Evolutionary conservation across 2,888 invertebrate genomes (phyloP).

Genomic region (Pecten maximus): DNA sequence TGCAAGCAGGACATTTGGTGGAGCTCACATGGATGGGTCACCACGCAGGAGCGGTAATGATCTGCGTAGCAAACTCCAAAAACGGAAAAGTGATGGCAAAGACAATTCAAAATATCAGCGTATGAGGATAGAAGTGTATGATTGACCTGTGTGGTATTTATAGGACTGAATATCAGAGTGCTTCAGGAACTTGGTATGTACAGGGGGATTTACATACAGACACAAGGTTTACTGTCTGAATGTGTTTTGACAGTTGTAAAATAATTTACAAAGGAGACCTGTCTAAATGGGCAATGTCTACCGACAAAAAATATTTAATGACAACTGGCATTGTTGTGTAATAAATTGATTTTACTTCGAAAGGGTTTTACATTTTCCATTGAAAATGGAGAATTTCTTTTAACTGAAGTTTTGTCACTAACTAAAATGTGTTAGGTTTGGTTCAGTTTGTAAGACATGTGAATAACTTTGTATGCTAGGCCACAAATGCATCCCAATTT

Average conservation of each 20-base stretch:
- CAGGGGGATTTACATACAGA: background rate
- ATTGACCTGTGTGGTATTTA: background rate
- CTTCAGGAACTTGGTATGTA: background rate
- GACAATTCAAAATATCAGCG: slow-evolving; percentile 29
- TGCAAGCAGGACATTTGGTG: background rate
- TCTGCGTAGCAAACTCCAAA: background rate
- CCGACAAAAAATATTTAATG: no score
- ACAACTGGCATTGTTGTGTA: no score
- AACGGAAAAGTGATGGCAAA: background rate
- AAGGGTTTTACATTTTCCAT: no score
- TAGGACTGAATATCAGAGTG: background rate
- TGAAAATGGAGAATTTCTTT: no score
- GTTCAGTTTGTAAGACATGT: no score
- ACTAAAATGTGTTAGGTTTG: no score
- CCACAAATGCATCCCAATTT: no score
- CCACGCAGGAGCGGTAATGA: background rate
- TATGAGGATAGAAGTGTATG: slow-evolving; percentile 20
- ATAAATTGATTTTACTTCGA: no score
- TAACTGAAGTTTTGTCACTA: no score
- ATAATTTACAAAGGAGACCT: no score
- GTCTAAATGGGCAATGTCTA: no score
- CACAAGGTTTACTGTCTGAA: background rate
- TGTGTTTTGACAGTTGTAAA: background rate
- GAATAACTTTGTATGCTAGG: no score
- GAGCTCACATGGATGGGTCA: slow-evolving; percentile 4